These are phyloP conservation scores for Silurus lanzhouensis DNA, from an alignment of 2,797 vertebrate species.

Conservation along the genomic window DNA sequence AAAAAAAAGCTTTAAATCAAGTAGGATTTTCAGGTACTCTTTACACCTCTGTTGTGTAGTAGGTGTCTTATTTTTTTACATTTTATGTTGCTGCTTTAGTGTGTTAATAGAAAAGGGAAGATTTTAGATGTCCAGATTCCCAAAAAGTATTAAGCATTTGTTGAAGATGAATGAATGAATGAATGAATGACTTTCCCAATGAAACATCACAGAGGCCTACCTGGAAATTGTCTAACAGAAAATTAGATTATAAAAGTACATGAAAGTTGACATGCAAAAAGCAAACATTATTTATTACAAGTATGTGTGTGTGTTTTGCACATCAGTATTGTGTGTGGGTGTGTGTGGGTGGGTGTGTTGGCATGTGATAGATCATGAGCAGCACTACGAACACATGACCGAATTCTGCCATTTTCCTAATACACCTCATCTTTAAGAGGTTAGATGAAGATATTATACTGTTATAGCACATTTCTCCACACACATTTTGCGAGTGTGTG, in stretches of 20 bases:
- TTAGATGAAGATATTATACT: background rate
- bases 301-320: too few relatives aligned
- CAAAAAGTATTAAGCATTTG: background rate
- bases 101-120: background rate
- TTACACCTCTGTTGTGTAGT: background rate
- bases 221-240: background rate
- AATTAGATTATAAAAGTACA: background rate
- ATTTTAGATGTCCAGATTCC: background rate
- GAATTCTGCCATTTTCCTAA: background rate
- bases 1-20: too few relatives aligned
- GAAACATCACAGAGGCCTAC: background rate
- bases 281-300: too few relatives aligned
- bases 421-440: background rate
- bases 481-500: too few relatives aligned
- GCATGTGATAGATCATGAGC: background rate
- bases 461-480: background rate
- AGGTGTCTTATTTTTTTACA: background rate
- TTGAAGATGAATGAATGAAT: background rate
- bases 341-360: background rate
- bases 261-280: background rate
- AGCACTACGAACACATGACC: background rate
- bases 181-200: background rate
- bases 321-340: background rate
- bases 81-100: background rate
- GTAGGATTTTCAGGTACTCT: too few relatives aligned